Conservation (phyloP, 2,797 vertebrate species). For the Rhinophrynus dorsalis region DNA sequence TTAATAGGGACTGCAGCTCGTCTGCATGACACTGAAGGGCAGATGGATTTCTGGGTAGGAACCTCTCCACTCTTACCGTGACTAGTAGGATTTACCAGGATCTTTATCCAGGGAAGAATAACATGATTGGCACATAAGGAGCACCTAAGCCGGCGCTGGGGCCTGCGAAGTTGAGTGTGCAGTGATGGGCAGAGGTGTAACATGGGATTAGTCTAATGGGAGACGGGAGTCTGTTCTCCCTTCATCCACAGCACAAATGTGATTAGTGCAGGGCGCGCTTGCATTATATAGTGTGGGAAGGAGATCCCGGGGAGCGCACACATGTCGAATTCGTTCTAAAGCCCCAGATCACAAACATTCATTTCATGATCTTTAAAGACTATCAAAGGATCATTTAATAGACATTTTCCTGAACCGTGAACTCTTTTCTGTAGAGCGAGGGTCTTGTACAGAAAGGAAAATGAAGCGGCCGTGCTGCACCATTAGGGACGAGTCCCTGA, state of each 20-base stretch:
- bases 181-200: constrained; percentile 71
- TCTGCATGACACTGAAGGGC: too few species aligned
- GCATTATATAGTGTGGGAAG: neutral
- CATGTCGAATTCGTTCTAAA: constrained; percentile 9
- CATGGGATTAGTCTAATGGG: constrained; percentile 67
- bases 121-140: constrained; percentile 75
- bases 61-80: constrained; percentile 57
- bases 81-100: constrained; percentile 68
- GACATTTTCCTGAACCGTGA: neutral
- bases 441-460: too few species aligned
- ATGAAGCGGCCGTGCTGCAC: too few species aligned
- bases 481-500: too few species aligned
- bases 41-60: constrained; percentile 74
- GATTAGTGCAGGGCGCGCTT: too few species aligned
- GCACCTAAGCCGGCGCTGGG: constrained; percentile 75
- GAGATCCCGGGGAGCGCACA: neutral
- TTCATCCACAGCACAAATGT: too few species aligned
- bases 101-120: constrained; percentile 76
- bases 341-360: constrained; percentile 26
- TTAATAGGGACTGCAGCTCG: too few species aligned
- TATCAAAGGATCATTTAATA: constrained; percentile 35
- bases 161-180: constrained; percentile 67
- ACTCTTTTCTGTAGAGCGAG: too few species aligned
- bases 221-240: too few species aligned
- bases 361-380: constrained; percentile 29